Conservation (phyloP, 2,797 vertebrate genomes). For the Phalloptychus januarius region DNA sequence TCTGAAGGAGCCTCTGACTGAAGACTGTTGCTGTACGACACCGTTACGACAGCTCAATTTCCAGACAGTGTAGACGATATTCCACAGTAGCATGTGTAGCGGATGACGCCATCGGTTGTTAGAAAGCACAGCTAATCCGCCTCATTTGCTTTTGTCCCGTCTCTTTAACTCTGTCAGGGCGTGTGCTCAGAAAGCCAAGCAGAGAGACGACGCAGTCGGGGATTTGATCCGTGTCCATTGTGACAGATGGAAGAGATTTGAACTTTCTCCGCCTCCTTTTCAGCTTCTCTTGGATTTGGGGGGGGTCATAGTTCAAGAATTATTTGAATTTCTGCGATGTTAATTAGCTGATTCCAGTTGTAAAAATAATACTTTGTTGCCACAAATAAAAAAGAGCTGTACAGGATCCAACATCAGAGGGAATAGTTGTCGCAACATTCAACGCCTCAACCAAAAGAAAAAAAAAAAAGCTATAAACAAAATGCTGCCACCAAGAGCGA, state of each 20-base stretch:
- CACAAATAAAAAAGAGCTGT: not conserved
- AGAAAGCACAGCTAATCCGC: not conserved
- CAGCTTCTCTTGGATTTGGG: not conserved
- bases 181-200: not conserved
- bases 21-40: not conserved
- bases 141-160: not conserved
- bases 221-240: not conserved
- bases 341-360: not conserved
- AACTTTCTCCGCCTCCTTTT: not conserved
- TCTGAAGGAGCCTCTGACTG: not conserved
- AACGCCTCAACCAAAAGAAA: not conserved
- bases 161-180: not conserved
- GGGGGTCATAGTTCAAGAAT: not conserved
- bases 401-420: not conserved
- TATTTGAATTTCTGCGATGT: not conserved
- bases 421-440: not conserved
- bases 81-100: not conserved
- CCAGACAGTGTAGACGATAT: not conserved
- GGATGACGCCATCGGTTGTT: not conserved
- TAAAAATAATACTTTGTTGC: not conserved
- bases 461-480: not conserved
- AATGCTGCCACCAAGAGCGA: not conserved
- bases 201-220: not conserved
- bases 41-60: not conserved
- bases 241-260: not conserved